A percentile compares a stretch with the other conserved stretches of the same genome.
These are phyloP conservation scores for Syritta pipiens DNA, from an alignment of 2,888 invertebrate genomes.

Conservation along the genomic window DNA sequence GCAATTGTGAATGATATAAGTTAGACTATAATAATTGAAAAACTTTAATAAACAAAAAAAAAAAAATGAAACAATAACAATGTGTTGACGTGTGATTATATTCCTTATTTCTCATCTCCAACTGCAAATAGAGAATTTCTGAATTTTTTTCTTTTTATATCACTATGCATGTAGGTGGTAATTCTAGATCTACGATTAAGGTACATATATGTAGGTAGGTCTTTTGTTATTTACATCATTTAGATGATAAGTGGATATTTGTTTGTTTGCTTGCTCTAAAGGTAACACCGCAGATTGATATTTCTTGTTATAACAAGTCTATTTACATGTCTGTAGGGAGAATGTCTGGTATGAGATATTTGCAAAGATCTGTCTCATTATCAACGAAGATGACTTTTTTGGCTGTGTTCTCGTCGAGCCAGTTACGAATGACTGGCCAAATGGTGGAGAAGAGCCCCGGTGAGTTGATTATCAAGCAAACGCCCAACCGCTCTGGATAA, in stretches of 20 bases:
- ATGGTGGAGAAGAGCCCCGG: slow-evolving; percentile 88
- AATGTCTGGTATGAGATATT: slow-evolving; percentile 88
- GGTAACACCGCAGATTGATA: not conserved
- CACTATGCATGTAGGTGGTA: slow-evolving; percentile 38
- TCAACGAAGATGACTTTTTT: slow-evolving; percentile 87
- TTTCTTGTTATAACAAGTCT: not conserved
- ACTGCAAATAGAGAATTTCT: not conserved
- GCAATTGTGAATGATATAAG: slow-evolving; percentile 16
- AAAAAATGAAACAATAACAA: slow-evolving; percentile 14
- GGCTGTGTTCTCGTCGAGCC: slow-evolving; percentile 89
- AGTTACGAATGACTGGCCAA: slow-evolving; percentile 88
- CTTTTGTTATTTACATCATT: slow-evolving; percentile 60
- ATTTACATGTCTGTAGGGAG: slow-evolving; percentile 84
- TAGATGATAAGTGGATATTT: slow-evolving; percentile 39
- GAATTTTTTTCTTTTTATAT: slow-evolving; percentile 13
- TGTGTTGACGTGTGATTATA: slow-evolving; percentile 22
- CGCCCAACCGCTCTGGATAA: slow-evolving; percentile 88
- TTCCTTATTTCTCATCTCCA: not conserved
- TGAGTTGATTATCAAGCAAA: slow-evolving; percentile 87
- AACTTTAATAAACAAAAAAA: slow-evolving; percentile 30
- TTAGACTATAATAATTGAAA: slow-evolving; percentile 35
- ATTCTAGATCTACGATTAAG: slow-evolving; percentile 52
- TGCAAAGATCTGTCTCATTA: slow-evolving; percentile 86
- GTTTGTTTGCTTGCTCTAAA: slow-evolving; percentile 1
- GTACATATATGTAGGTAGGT: slow-evolving; percentile 62